Percentiles rank a stretch among this genome's conserved stretches.
Evolutionary conservation across 1,140 invertebrate species (phyloP).

Genomic region (Apolygus lucorum): DNA sequence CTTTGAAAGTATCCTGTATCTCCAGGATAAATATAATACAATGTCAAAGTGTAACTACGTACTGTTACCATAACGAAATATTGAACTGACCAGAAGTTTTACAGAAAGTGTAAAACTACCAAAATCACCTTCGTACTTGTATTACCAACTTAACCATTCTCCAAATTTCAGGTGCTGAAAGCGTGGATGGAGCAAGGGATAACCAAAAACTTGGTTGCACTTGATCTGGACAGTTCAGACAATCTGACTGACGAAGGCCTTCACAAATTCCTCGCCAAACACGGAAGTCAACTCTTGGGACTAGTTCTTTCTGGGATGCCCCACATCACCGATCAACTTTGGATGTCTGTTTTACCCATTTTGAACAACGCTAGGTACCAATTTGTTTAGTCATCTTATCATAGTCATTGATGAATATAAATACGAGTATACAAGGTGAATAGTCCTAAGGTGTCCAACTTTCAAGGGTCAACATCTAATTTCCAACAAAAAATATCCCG

Average conservation of each 20-base stretch:
- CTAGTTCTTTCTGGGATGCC: constrained; percentile 89
- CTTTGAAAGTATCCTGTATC: too few relatives aligned
- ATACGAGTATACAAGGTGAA: too few relatives aligned
- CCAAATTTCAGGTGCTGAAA: constrained; percentile 66
- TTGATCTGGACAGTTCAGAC: constrained; percentile 91
- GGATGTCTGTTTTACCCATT: constrained; percentile 83
- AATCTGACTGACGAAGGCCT: constrained; percentile 89
- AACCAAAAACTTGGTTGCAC: constrained; percentile 68
- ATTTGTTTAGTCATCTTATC: too few relatives aligned
- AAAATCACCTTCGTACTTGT: constrained; percentile 3
- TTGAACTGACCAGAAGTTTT: too few relatives aligned
- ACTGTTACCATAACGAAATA: too few relatives aligned
- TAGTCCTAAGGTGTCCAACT: too few relatives aligned
- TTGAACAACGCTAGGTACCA: constrained; percentile 89
- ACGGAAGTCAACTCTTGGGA: constrained; percentile 80
- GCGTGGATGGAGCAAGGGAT: constrained; percentile 84
- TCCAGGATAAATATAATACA: too few relatives aligned
- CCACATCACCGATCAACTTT: constrained; percentile 94
- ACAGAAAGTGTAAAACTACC: constrained; percentile 1
- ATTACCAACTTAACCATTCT: constrained; percentile 24
- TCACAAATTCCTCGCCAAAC: constrained; percentile 78
- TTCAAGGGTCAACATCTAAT: too few relatives aligned
- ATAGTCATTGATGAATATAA: too few relatives aligned
- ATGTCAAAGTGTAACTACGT: too few relatives aligned
- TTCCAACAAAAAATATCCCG: background rate